Evolutionary conservation across 2,113 vertebrate species (phyloP).

Genomic region (Grantiella picta): DNA sequence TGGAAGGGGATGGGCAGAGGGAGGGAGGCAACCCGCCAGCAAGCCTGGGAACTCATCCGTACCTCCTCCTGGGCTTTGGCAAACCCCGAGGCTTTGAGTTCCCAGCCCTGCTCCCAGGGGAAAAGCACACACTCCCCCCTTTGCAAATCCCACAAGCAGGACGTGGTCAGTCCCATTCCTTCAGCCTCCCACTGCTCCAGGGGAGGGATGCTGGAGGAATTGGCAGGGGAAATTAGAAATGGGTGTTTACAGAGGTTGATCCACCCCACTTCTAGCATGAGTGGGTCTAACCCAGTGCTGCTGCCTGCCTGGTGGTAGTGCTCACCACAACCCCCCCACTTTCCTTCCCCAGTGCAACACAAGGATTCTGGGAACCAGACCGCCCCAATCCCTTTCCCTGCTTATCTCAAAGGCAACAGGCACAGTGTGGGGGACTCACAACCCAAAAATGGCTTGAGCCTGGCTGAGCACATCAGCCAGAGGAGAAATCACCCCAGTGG

Average conservation of each 20-base stretch:
- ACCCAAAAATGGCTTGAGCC: not conserved
- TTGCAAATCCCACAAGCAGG: not conserved
- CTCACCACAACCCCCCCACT: rapidly evolving
- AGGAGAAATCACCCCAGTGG: not conserved
- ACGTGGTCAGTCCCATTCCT: not conserved
- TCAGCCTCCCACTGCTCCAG: not conserved
- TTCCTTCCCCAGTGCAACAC: not conserved
- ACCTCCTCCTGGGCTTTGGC: conserved; percentile 48
- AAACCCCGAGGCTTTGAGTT: not conserved
- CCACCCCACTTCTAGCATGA: not conserved
- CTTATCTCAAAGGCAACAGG: not conserved
- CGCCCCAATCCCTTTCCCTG: rapidly evolving
- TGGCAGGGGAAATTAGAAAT: not conserved
- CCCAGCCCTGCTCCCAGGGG: not conserved
- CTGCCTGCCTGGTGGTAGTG: not conserved
- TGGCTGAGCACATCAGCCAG: not conserved
- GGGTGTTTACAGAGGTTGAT: not conserved
- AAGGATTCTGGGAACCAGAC: not conserved
- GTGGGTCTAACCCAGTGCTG: not conserved
- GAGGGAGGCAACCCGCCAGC: not conserved
- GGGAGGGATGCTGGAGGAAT: not conserved
- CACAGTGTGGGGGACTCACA: not conserved
- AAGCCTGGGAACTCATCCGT: conserved; percentile 36
- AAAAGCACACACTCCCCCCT: not conserved
- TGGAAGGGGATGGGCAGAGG: not conserved